Base-by-base conservation (phyloP, 1,140 invertebrate species). In the Grapholita molesta region DNA sequence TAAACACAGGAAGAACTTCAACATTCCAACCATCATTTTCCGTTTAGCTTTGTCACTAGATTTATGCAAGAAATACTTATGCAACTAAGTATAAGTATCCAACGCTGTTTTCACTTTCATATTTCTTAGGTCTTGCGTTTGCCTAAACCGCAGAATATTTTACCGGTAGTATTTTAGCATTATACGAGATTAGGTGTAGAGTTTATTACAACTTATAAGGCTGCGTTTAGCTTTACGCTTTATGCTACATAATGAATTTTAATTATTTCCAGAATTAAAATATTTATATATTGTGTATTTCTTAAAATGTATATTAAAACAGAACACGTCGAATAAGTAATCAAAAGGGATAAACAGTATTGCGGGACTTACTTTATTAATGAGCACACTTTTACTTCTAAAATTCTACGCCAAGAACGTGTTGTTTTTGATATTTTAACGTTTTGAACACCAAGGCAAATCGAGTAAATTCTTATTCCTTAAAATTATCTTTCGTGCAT, bases 1-100 rank as follows among this genome's bases (percentile, higher is more conserved):
- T 28, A 25, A 57, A 25, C 53, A n/a, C 55, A 28, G 55, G 55
- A 61, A 61, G 55, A 61, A 61, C 1, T 32, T 30, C 28, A 61
- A 30, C 12, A 61, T 15, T 61, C 24, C n/a, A 0, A 11, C 24
- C 15, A 30, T n/a, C 24, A 61, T 61, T 61, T 15, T 30, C 55
- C 55, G 55, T 61, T 30, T 61, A 61, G 24, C 12, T 5, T 61
- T 61, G 55, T 61, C 55, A 18, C 25, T 28, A 15, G 55, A 61
- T 61, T 61, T 61, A 61, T 61, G 55, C 55, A 61, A 61, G 55
- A 61, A 61, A 61, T 61, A 61, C 55, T 61, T 61, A 61, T 61
- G 55, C 24, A 61, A 61, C 28, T 25, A 61, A 21, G 23, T 24
- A 57, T 55, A 15, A 42, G 42, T 48, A 28, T 30, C 18, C 12